A percentile compares a stretch with the other conserved stretches of the same genome.
Evolutionary conservation across 2,113 vertebrate genomes (phyloP).

Genomic region (Mustelus asterias): DNA sequence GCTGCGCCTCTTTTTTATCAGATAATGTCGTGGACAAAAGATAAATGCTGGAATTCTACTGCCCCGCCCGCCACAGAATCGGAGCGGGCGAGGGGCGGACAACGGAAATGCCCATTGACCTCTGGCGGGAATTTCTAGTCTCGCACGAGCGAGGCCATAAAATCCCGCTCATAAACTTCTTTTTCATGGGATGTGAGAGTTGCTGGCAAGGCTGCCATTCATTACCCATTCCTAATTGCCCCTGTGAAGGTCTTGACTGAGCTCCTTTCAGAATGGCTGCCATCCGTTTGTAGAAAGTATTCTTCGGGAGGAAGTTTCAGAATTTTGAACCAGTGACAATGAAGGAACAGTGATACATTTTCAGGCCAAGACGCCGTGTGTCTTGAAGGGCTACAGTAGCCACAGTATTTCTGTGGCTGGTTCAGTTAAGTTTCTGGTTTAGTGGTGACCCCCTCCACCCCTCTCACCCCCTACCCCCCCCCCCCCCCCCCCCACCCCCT

Average conservation of each 20-base stretch:
- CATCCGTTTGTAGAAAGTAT: not conserved
- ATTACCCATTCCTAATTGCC: not conserved
- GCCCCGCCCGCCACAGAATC: no score
- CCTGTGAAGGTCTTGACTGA: not conserved
- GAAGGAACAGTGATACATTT: not conserved
- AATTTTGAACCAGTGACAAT: not conserved
- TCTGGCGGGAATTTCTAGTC: no score
- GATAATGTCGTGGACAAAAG: not conserved
- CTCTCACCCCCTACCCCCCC: no score
- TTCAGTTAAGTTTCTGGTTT: no score
- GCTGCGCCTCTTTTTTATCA: not conserved
- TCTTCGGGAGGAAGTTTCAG: no score
- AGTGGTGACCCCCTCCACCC: no score
- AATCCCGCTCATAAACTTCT: not conserved
- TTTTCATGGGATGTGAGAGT: not conserved
- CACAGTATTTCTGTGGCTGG: not conserved
- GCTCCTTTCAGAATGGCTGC: not conserved
- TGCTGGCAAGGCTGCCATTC: not conserved
- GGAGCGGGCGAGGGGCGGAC: no score
- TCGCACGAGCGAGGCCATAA: no score
- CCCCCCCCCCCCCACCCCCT: no score
- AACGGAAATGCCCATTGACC: no score
- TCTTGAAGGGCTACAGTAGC: not conserved
- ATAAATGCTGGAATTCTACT: no score
- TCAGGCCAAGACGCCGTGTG: not conserved